A percentile compares a stretch with the other conserved stretches of the same genome.
These are phyloP conservation scores for Sinosuthora webbiana DNA, from an alignment of 2,113 vertebrate species.

Conservation along the genomic window DNA sequence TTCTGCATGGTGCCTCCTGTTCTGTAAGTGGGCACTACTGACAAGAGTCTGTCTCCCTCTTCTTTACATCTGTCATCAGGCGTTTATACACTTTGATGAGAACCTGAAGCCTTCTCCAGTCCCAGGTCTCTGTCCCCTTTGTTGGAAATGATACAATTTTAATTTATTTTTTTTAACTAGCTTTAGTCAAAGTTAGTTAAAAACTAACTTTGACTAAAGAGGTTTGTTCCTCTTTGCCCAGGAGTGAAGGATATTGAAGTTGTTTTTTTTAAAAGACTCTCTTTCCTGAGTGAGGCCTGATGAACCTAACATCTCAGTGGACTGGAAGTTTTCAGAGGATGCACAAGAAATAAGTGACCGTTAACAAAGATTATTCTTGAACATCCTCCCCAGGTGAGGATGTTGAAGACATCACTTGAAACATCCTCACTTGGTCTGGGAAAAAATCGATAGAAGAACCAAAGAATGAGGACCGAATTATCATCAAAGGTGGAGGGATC, in stretches of 20 bases:
- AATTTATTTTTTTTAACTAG: background rate
- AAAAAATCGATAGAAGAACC: background rate
- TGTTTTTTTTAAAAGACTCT: background rate
- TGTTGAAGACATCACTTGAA: background rate
- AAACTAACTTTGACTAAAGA: no score
- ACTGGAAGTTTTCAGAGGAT: background rate
- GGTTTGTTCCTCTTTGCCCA: background rate
- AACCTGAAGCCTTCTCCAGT: background rate
- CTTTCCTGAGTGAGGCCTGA: background rate
- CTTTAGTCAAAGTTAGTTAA: no score
- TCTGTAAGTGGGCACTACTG: background rate
- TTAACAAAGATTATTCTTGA: background rate
- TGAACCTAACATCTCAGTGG: background rate
- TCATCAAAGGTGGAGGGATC: background rate
- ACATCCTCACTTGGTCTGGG: background rate
- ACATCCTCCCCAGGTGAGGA: no score
- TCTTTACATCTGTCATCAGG: background rate
- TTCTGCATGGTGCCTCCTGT: background rate
- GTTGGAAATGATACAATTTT: background rate
- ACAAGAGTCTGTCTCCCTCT: background rate
- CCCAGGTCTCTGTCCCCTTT: background rate
- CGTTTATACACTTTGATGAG: background rate
- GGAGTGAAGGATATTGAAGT: background rate
- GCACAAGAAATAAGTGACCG: background rate
- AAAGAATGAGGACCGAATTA: background rate